Percentiles rank a stretch among this genome's conserved stretches.
Conservation (phyloP, 1,140 invertebrate genomes). For the Scaptomyza graminum region DNA sequence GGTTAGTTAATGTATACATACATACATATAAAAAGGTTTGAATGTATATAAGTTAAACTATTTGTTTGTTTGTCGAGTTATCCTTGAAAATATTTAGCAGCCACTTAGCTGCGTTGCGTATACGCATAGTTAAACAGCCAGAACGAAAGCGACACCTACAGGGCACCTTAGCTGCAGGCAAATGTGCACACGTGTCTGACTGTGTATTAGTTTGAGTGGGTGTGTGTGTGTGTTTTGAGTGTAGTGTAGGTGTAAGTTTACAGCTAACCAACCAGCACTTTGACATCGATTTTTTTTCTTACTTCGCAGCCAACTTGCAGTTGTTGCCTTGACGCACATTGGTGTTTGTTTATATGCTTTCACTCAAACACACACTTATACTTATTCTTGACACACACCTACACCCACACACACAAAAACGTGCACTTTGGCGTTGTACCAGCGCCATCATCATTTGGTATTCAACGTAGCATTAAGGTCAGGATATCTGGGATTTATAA, state of each 20-base stretch:
- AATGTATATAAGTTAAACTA: conserved; percentile 17
- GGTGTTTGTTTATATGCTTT: conserved; percentile 68
- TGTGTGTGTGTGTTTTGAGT: neutral
- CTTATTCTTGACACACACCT: neutral
- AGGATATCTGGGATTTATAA: conserved; percentile 83
- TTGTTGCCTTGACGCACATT: conserved; percentile 57
- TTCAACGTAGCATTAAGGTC: conserved; percentile 79
- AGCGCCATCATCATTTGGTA: conserved; percentile 74
- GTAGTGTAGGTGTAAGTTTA: conserved; percentile 47
- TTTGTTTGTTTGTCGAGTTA: conserved; percentile 66
- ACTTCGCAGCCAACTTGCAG: conserved; percentile 48
- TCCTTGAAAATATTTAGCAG: conserved; percentile 80
- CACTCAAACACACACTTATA: conserved; percentile 5
- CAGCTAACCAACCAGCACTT: conserved; percentile 66
- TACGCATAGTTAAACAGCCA: conserved; percentile 77
- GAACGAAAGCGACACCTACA: conserved; percentile 64
- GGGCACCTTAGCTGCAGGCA: conserved; percentile 52
- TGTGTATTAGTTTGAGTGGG: neutral
- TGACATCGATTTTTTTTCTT: conserved; percentile 64
- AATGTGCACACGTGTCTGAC: neutral
- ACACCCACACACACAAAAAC: conserved; percentile 5
- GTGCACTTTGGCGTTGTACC: conserved; percentile 16
- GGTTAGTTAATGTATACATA: conserved; percentile 29
- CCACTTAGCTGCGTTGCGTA: conserved; percentile 68
- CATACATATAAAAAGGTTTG: neutral